Evolutionary conservation across 2,888 invertebrate genomes (phyloP), one percentile per base, ranked within the genome.

Genomic region (Automeris io): DNA sequence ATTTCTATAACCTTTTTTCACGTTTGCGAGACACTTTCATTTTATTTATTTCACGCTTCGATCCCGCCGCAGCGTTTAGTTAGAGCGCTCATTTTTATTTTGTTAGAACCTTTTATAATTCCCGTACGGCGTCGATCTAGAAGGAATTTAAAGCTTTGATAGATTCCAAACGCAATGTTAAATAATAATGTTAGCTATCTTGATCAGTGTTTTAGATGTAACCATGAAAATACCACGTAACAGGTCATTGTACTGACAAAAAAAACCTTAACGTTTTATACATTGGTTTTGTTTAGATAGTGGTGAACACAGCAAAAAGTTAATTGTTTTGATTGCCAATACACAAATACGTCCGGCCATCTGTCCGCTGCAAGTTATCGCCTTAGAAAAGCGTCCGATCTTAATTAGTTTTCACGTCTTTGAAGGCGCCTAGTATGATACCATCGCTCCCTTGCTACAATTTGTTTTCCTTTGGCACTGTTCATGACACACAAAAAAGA

Each of bases 321-420:
- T 82, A 82, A 83, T 85, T 85, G 85, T 85, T 86, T 86, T 79
- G 81, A 81, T 79, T 75, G 81, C 78, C 74, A 78, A 77, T 79
- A 80, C 73, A 80, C 72, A 77, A 76, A 79, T 73, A 76, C 69
- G 74, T 70, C 73, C 67, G 70, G 61, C 60, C 69, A 71, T 72
- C 75, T 68, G 77, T 76, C 77, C 67, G 68, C 51, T 56, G 65
- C 69, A 65, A 81, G 74, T 82, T 86, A 86, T 86, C 86, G 80
- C 71, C 70, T 64, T 75, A 80, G 85, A 79, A 83, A 83, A 85
- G 76, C 80, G 68, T 65, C 73, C 76, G 83, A 86, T 86, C 86
- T 85, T 86, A 86, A 86, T 86, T 86, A 86, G 81, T 83, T 86
- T 82, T 85, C 81, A 82, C 80, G 73, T 82, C 75, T 82, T 78